Conservation (phyloP, 2,797 vertebrate species). For the Brachyalestes nurse region DNA sequence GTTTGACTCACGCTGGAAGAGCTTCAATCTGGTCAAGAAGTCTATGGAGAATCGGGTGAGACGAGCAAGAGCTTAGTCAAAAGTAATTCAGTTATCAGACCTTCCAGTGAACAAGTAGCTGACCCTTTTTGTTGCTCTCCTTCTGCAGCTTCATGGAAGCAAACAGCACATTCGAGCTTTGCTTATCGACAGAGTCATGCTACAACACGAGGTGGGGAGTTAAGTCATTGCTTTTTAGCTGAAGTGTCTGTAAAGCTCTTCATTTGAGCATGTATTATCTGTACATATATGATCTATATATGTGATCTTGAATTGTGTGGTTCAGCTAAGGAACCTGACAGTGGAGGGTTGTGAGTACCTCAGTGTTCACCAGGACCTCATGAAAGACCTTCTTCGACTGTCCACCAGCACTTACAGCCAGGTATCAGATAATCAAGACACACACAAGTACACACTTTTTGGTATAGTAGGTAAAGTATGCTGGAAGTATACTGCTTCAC, state of each 20-base stretch:
- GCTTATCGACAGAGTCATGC: slow-evolving; percentile 95
- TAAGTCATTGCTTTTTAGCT: neutral
- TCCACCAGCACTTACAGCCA: slow-evolving; percentile 97
- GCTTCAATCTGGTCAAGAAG: slow-evolving; percentile 97
- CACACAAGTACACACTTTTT: neutral
- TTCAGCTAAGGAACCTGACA: slow-evolving; percentile 90
- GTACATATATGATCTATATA: neutral
- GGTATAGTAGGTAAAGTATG: too few species aligned
- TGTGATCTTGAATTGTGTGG: slow-evolving; percentile 23
- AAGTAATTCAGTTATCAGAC: neutral
- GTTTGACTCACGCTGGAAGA: slow-evolving; percentile 98
- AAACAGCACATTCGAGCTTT: slow-evolving; percentile 96
- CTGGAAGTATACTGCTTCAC: too few species aligned
- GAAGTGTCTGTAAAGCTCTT: neutral
- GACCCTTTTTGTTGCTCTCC: slow-evolving; percentile 2
- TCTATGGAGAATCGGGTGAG: slow-evolving; percentile 98
- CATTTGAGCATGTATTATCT: neutral
- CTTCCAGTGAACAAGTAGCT: neutral
- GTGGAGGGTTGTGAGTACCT: slow-evolving; percentile 94
- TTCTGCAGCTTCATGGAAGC: slow-evolving; percentile 90
- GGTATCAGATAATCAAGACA: slow-evolving; percentile 68
- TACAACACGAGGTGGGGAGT: slow-evolving; percentile 91
- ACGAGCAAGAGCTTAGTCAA: neutral
- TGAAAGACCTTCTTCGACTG: slow-evolving; percentile 90
- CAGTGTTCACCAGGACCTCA: slow-evolving; percentile 89